These are phyloP conservation scores for Palythoa grandiflora DNA, from an alignment of 92 coral and sea anemone species.

Conservation along the genomic window DNA sequence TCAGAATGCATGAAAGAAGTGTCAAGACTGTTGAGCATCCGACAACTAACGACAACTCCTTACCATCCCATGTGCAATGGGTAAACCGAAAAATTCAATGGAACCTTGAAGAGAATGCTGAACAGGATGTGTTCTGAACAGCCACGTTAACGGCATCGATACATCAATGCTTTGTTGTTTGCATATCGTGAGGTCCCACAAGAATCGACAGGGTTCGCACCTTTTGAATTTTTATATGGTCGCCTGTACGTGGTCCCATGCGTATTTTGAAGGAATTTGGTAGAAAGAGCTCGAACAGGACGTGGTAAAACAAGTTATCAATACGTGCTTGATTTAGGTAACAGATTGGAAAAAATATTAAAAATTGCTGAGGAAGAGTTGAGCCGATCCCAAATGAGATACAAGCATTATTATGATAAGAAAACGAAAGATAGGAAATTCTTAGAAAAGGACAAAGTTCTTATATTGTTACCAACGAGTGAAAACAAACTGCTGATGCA, in stretches of 20 bases:
- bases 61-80: constrained; percentile 62
- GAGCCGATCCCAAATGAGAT: neutral
- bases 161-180: constrained; percentile 29
- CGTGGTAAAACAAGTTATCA: neutral
- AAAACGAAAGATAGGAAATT: neutral
- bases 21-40: constrained; percentile 30
- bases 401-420: neutral
- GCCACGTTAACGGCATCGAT: constrained; percentile 45
- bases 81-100: constrained; percentile 54
- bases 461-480: neutral
- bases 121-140: constrained; percentile 37
- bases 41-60: constrained; percentile 48
- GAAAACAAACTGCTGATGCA: too few relatives aligned
- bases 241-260: constrained; percentile 14
- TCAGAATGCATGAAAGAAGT: constrained; percentile 42
- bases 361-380: neutral
- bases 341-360: neutral
- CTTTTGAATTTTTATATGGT: constrained; percentile 29
- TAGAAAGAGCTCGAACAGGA: too few relatives aligned
- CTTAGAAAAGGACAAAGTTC: neutral
- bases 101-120: constrained; percentile 49
- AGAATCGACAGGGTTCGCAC: constrained; percentile 51
- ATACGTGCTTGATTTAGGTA: neutral
- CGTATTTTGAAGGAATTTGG: neutral
- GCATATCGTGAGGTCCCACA: constrained; percentile 51